Evolutionary conservation across 2,888 invertebrate genomes (phyloP), one percentile per base, ranked within the genome.

Genomic region (Tenthredo distinguenda): DNA sequence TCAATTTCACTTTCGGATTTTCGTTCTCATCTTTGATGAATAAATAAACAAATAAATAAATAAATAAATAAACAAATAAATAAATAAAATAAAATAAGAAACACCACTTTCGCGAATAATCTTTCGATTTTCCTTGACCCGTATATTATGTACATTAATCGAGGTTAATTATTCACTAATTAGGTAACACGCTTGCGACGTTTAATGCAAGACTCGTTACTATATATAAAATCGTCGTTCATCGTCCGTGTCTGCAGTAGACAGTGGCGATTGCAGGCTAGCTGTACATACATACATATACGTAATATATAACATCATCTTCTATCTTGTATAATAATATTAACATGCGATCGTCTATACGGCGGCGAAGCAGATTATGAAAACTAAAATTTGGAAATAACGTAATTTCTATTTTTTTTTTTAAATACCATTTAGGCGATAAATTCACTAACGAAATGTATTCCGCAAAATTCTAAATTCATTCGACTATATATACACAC

Each of bases 81-180:
- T 3, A 55, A n/a, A 55, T 0, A 21, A 62, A 10, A 21, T 21
- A 26, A 26, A 62, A 62, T 26, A 62, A 62, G 21, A 62, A 62
- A 62, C 7, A 37, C 5, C 2, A 26, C 72, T 74, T 74, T 74
- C 74, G 74, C 26, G 43, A 74, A 74, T 68, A 26, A 31, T n/a
- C 10, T 50, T 9, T 47, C 55, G 77, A 50, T 18, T 47, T 77
- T 55, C 77, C 77, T 77, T 34, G 77, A 77, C 77, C 77, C 77
- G 77, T 50, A 77, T 76, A 76, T 34, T 18, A n/a, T n/a, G 15
- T 37, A 37, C n/a, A 55, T 74, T 43, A 74, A 43, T 77, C 77
- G 26, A 77, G 77, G 77, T 77, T 77, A 77, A 77, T 77, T 77
- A 77, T 77, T 77, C 77, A 50, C 34, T 77, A 77, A 77, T 77